These are phyloP conservation scores for Argentina silus DNA, from an alignment of 2,797 vertebrate species.

Conservation along the genomic window DNA sequence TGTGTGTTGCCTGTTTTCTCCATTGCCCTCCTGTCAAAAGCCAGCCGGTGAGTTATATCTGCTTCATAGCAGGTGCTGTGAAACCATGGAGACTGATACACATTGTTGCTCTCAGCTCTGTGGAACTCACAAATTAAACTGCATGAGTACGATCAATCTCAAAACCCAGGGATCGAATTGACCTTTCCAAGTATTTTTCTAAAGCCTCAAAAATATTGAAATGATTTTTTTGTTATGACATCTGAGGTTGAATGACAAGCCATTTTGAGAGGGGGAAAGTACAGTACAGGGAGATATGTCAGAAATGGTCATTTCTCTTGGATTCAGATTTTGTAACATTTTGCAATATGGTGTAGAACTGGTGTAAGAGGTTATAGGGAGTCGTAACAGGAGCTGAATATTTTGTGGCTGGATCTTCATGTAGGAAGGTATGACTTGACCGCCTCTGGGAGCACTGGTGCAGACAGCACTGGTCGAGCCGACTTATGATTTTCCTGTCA, in stretches of 20 bases:
- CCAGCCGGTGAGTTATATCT: slow-evolving; percentile 13
- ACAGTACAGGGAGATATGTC: neutral
- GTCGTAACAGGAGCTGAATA: slow-evolving; percentile 27
- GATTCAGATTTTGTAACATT: neutral
- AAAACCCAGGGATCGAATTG: neutral
- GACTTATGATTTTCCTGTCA: slow-evolving; percentile 60
- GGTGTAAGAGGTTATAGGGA: neutral
- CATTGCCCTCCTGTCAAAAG: slow-evolving; percentile 5
- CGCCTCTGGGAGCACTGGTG: slow-evolving; percentile 31
- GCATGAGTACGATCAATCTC: neutral
- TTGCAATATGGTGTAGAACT: neutral
- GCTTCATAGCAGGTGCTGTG: slow-evolving; percentile 26
- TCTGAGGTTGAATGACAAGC: too few species aligned
- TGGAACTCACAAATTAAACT: neutral
- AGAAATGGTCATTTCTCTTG: neutral
- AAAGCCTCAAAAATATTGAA: neutral
- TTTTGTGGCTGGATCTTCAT: slow-evolving; percentile 44
- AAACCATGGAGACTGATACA: neutral
- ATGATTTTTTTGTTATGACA: neutral
- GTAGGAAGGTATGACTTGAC: slow-evolving; percentile 62
- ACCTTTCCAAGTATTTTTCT: neutral
- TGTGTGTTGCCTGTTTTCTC: slow-evolving; percentile 19
- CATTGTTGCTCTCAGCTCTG: neutral
- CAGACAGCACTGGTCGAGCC: slow-evolving; percentile 53
- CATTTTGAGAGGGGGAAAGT: neutral